Conservation (phyloP, 2,797 vertebrate species). For the Sebastes vulpes region DNA sequence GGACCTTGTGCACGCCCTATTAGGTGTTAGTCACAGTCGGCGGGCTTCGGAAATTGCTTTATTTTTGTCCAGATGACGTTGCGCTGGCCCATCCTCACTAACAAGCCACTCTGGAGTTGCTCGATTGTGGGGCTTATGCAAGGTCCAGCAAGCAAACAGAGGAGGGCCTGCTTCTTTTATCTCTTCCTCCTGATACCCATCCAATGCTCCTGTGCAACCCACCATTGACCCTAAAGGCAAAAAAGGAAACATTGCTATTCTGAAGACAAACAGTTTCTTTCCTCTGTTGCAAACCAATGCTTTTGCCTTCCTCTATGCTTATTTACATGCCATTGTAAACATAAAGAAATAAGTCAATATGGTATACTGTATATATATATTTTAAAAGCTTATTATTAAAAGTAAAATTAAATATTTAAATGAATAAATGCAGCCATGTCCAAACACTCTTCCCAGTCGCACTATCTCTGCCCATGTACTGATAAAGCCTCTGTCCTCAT, state of each 20-base stretch:
- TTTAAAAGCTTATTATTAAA: not conserved
- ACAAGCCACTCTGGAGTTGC: constrained; percentile 75
- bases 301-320: not conserved
- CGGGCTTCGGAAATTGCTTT: constrained; percentile 77
- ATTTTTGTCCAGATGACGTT: constrained; percentile 71
- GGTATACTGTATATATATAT: not conserved
- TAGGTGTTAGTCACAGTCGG: constrained; percentile 81
- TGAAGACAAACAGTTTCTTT: constrained; percentile 47
- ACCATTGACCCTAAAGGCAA: constrained; percentile 31
- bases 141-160: constrained; percentile 71
- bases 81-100: constrained; percentile 63
- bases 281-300: constrained; percentile 8
- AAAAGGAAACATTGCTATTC: constrained; percentile 45
- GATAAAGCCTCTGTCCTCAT: constrained; percentile 54
- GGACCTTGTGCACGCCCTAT: constrained; percentile 59
- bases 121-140: constrained; percentile 70
- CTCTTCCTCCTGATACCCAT: constrained; percentile 50
- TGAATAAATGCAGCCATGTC: not conserved
- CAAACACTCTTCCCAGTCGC: constrained; percentile 14
- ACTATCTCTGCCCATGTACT: constrained; percentile 21
- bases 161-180: constrained; percentile 45
- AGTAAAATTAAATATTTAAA: not conserved
- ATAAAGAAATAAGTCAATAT: not conserved
- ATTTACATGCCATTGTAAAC: constrained; percentile 38
- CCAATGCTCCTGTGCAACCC: constrained; percentile 36